Conservation (phyloP, 2,113 vertebrate genomes). For the Ivindomyrus marchei region DNA sequence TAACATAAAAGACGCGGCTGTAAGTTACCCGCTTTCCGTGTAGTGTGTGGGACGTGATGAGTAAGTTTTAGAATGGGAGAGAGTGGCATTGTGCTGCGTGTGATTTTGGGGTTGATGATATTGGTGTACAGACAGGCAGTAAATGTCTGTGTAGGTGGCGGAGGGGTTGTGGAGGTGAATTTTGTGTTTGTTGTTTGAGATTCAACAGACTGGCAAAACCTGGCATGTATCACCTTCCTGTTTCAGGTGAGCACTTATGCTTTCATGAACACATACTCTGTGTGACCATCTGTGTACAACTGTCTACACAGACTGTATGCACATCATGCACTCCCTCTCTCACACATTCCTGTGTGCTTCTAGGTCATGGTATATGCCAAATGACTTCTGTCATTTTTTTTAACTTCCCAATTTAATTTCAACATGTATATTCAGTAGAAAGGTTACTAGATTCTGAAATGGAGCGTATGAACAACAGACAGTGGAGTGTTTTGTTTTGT, state of each 20-base stretch:
- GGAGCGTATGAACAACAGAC: not conserved
- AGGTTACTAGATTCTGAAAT: conserved; percentile 23
- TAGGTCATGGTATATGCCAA: not conserved
- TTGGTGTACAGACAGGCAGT: not conserved
- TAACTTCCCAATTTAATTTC: not conserved
- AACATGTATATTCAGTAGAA: conserved; percentile 17
- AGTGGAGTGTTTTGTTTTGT: not conserved
- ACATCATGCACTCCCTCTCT: not conserved
- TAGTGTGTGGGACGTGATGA: not conserved
- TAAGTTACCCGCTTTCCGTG: not conserved
- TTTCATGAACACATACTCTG: not conserved
- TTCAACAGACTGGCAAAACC: not conserved
- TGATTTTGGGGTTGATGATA: not conserved
- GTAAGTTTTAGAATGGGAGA: not conserved
- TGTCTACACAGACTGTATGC: not conserved
- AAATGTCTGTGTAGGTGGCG: not conserved
- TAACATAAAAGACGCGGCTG: not conserved
- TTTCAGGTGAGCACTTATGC: not conserved
- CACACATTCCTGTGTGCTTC: not conserved
- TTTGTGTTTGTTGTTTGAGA: not conserved
- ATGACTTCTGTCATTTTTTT: not conserved
- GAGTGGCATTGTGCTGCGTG: not conserved
- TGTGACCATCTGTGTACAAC: not conserved
- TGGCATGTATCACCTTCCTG: not conserved
- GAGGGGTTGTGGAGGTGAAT: not conserved